These are phyloP conservation scores for Bujurquina vittata DNA, from an alignment of 2,113 vertebrate species.

Conservation along the genomic window DNA sequence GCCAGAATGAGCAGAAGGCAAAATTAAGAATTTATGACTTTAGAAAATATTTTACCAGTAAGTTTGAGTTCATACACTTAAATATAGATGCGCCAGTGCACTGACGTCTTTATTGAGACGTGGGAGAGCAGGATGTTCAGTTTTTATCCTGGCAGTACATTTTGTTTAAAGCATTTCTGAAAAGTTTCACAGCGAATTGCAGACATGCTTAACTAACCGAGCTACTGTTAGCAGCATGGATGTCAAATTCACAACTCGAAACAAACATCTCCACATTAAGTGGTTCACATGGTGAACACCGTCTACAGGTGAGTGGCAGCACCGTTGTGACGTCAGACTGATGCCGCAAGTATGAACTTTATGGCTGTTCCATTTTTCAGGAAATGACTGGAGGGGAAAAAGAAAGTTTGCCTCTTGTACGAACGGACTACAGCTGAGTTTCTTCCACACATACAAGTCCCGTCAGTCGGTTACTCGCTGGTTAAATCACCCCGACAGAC, in stretches of 20 bases:
- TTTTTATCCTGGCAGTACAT: background rate
- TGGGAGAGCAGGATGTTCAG: background rate
- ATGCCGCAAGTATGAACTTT: fast-evolving
- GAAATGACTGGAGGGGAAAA: no score
- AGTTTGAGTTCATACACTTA: background rate
- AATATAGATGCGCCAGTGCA: background rate
- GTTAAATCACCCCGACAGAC: no score
- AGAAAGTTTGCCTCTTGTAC: no score
- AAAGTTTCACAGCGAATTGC: background rate
- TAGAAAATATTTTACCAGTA: background rate
- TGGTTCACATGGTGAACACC: background rate
- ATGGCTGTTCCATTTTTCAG: no score
- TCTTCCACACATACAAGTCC: background rate
- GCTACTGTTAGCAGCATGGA: background rate
- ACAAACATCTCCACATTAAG: no score
- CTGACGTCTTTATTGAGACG: no score
- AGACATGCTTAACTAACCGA: background rate
- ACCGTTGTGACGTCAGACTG: background rate
- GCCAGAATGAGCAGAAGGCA: background rate
- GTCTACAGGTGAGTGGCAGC: background rate
- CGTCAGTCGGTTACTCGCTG: background rate
- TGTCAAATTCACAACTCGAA: background rate
- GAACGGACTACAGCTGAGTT: background rate
- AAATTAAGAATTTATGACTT: background rate
- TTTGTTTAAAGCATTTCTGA: background rate